A percentile compares a stretch with the other conserved stretches of the same genome.
Conservation (phyloP, 2,888 invertebrate species). For the Dicycla oo region DNA sequence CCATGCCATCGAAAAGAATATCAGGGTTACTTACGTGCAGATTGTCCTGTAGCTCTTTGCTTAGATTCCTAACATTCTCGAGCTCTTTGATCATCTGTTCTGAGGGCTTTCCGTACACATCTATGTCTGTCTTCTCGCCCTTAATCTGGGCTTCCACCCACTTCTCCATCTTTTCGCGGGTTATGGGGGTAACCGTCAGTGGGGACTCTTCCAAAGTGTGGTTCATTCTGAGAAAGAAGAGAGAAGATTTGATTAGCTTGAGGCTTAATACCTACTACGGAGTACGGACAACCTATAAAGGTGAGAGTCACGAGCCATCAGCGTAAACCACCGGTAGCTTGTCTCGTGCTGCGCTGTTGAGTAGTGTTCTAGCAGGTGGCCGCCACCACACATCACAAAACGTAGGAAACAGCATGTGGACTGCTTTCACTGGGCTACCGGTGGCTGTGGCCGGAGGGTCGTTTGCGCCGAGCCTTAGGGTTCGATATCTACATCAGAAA, state of each 20-base stretch:
- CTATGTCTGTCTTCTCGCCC: slow-evolving; percentile 76
- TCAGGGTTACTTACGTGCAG: slow-evolving; percentile 73
- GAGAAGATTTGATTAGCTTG: background rate
- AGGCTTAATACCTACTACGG: background rate
- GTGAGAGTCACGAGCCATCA: no score
- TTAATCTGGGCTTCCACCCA: slow-evolving; percentile 79
- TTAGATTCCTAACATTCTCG: slow-evolving; percentile 82
- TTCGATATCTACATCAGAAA: background rate
- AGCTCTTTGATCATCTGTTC: slow-evolving; percentile 81
- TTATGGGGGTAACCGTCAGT: slow-evolving; percentile 67
- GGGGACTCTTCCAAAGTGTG: slow-evolving; percentile 70
- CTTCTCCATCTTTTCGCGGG: slow-evolving; percentile 76
- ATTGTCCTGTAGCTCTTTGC: slow-evolving; percentile 84
- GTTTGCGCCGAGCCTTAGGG: background rate
- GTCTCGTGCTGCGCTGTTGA: no score
- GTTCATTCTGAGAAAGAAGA: slow-evolving; percentile 72
- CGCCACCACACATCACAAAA: no score
- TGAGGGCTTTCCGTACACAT: slow-evolving; percentile 83
- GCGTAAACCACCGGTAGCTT: no score
- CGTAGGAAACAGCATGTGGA: no score
- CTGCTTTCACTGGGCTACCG: no score
- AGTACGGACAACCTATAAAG: background rate
- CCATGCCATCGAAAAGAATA: no score
- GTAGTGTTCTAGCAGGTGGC: no score
- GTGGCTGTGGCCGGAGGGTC: no score